These are phyloP conservation scores for Athrips mouffetella DNA, from an alignment of 2,888 invertebrate species.

Conservation along the genomic window DNA sequence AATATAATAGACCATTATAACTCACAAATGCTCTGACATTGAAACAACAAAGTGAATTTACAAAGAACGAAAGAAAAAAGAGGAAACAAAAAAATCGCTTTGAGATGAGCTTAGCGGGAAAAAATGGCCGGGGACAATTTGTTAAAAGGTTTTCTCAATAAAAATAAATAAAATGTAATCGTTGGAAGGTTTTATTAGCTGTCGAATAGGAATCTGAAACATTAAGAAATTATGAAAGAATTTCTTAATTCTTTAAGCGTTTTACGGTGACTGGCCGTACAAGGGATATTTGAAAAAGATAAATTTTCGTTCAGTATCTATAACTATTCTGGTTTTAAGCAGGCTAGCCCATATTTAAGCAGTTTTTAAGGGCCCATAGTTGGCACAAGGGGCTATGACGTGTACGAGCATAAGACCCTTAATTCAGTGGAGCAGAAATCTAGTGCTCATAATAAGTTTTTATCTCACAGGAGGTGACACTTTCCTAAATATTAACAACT, in stretches of 20 bases:
- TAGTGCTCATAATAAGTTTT: too few relatives aligned
- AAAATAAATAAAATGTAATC: slow-evolving; percentile 5
- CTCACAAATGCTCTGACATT: slow-evolving; percentile 43
- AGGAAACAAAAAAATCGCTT: slow-evolving; percentile 26
- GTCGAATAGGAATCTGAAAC: slow-evolving; percentile 63
- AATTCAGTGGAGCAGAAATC: too few relatives aligned
- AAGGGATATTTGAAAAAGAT: too few relatives aligned
- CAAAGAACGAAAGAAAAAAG: slow-evolving; percentile 19
- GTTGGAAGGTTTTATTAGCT: slow-evolving; percentile 23
- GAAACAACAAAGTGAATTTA: slow-evolving; percentile 30
- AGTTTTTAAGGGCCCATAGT: too few relatives aligned
- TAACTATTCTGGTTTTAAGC: too few relatives aligned
- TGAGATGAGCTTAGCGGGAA: slow-evolving; percentile 28
- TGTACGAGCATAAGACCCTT: too few relatives aligned
- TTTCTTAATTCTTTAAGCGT: slow-evolving; percentile 32
- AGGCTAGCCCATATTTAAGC: too few relatives aligned
- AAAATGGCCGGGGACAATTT: slow-evolving; percentile 19
- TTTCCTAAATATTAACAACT: too few relatives aligned
- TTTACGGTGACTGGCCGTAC: neutral
- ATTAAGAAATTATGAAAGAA: slow-evolving; percentile 54
- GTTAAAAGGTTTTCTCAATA: slow-evolving; percentile 22
- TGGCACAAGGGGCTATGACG: too few relatives aligned
- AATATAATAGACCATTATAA: slow-evolving; percentile 9
- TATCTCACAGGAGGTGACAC: too few relatives aligned
- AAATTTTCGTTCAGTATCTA: too few relatives aligned